Evolutionary conservation across 2,888 invertebrate species (phyloP).

Genomic region (Caenorhabditis parvicauda): DNA sequence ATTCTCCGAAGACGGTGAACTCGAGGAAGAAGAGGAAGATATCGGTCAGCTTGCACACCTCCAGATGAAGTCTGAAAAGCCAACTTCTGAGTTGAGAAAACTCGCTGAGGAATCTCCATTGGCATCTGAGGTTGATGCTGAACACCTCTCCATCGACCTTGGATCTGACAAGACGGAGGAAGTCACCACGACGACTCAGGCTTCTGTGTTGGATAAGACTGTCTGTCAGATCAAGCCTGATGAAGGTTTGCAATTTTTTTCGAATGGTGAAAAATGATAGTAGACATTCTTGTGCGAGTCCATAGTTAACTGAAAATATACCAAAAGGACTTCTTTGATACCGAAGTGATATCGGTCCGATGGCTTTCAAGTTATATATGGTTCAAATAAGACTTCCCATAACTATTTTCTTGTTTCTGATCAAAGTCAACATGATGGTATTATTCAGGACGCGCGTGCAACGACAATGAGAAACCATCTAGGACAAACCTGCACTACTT

Average conservation of each 20-base stretch:
- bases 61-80: conserved; percentile 22
- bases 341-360: no score
- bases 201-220: conserved; percentile 33
- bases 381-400: no score
- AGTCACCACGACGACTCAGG: conserved; percentile 19
- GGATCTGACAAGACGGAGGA: conserved; percentile 10
- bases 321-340: no score
- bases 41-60: conserved; percentile 24
- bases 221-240: conserved; percentile 49
- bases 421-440: background rate
- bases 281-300: no score
- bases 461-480: conserved; percentile 48
- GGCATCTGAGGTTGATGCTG: conserved; percentile 20
- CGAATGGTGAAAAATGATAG: background rate
- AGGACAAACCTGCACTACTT: conserved; percentile 58
- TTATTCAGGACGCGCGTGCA: conserved; percentile 45
- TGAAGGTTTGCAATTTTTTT: conserved; percentile 41
- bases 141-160: conserved; percentile 36
- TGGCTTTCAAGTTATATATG: no score
- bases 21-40: conserved; percentile 27
- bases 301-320: no score
- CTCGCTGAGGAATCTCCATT: conserved; percentile 19
- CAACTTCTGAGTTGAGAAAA: conserved; percentile 14
- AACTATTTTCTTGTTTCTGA: background rate
- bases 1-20: conserved; percentile 21